phyloP scores from a whole-genome alignment of 2,888 invertebrate genomes.

The Hemaris fuciformis region DNA sequence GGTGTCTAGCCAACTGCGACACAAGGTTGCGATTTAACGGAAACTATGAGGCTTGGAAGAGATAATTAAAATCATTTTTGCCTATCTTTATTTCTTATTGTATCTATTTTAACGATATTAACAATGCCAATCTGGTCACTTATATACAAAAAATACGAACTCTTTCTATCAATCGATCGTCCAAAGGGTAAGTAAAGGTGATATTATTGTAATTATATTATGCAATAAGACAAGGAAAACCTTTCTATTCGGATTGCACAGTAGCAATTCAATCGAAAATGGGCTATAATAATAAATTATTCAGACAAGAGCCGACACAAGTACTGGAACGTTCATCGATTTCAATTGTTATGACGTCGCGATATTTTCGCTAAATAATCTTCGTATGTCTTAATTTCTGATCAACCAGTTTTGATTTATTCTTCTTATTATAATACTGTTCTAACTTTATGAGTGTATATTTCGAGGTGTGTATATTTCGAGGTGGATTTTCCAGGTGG shows the following conservation, averaged over 20 bases:
- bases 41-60: too few species aligned
- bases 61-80: too few species aligned
- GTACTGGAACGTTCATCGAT: background rate
- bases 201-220: slow-evolving; percentile 52
- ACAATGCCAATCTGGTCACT: too few species aligned
- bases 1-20: too few species aligned
- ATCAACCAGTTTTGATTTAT: too few species aligned
- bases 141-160: too few species aligned
- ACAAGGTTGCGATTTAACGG: too few species aligned
- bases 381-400: background rate
- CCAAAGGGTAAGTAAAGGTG: slow-evolving; percentile 20
- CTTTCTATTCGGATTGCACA: slow-evolving; percentile 53
- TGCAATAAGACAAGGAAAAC: slow-evolving; percentile 60
- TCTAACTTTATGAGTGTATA: too few species aligned
- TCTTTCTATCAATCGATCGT: slow-evolving; percentile 25
- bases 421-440: background rate
- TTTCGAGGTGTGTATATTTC: too few species aligned
- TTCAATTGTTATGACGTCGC: background rate
- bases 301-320: slow-evolving; percentile 31
- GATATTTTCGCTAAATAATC: background rate
- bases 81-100: too few species aligned
- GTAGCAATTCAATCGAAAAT: slow-evolving; percentile 39
- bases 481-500: too few species aligned
- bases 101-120: too few species aligned
- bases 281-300: slow-evolving; percentile 54